phyloP scores from a whole-genome alignment of 2,797 vertebrate genomes.

The Sphenopsis melanotis region DNA sequence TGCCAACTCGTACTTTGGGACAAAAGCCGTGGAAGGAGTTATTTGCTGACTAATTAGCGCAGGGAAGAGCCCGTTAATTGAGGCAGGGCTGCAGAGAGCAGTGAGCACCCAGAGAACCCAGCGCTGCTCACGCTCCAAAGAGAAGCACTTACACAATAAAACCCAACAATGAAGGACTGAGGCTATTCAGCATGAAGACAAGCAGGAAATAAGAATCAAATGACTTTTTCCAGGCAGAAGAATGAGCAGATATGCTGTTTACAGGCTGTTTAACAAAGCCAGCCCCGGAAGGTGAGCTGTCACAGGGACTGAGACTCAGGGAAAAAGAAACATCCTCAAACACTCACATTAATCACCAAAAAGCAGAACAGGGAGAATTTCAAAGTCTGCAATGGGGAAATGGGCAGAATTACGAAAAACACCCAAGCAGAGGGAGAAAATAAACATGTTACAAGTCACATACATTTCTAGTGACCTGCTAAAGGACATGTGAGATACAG shows the following conservation, averaged over 20 bases:
- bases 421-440: not conserved
- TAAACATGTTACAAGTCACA: not conserved
- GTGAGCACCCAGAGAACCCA: not conserved
- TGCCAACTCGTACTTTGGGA: conserved; percentile 49
- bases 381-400: not conserved
- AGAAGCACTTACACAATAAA: conserved; percentile 9
- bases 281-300: not conserved
- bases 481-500: rapidly evolving
- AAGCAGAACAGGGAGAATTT: not conserved
- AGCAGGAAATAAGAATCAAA: conserved; percentile 53
- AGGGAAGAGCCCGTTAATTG: conserved; percentile 16
- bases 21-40: not conserved
- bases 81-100: not conserved
- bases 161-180: not conserved
- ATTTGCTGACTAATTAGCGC: conserved; percentile 36
- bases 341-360: not conserved
- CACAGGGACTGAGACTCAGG: not conserved
- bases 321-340: not conserved
- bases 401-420: not conserved
- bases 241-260: not conserved
- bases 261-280: not conserved
- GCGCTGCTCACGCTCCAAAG: not conserved
- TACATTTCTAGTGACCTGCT: not conserved
- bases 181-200: conserved; percentile 32
- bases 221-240: not conserved